phyloP scores from a whole-genome alignment of 2,888 invertebrate species.

The Cantharis flavilabris region DNA sequence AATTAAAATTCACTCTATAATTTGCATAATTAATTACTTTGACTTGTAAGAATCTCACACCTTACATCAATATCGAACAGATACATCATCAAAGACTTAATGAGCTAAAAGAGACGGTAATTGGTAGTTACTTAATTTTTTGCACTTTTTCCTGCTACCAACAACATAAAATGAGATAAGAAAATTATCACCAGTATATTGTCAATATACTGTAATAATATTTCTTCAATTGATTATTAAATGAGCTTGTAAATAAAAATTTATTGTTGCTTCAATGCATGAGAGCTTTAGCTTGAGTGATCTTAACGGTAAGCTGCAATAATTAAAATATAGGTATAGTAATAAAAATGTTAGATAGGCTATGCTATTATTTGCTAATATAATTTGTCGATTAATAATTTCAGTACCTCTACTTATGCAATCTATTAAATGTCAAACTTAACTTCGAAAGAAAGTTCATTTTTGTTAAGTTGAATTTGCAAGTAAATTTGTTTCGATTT shows the following conservation, averaged over 20 bases:
- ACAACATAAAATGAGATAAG: not conserved
- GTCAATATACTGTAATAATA: not conserved
- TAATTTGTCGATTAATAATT: too few relatives aligned
- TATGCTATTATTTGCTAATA: too few relatives aligned
- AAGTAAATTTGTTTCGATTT: too few relatives aligned
- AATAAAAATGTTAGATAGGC: too few relatives aligned
- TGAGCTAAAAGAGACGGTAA: constrained; percentile 8
- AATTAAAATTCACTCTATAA: constrained; percentile 6
- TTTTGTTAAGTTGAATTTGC: too few relatives aligned
- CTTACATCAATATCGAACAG: constrained; percentile 2
- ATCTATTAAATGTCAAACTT: too few relatives aligned
- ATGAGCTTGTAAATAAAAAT: not conserved
- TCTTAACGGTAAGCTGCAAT: not conserved
- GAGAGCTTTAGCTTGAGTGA: not conserved
- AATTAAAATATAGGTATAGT: not conserved
- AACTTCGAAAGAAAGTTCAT: too few relatives aligned
- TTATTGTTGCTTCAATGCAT: not conserved
- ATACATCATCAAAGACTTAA: constrained; percentile 8
- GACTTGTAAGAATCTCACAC: constrained; percentile 17
- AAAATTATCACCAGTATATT: not conserved
- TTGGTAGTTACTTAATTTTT: constrained; percentile 1
- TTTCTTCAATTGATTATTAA: not conserved
- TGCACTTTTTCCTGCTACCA: not conserved
- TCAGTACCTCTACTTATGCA: too few relatives aligned
- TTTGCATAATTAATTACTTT: constrained; percentile 17